Conservation (phyloP, 2,888 invertebrate species). For the Minunthozetes semirufus region DNA sequence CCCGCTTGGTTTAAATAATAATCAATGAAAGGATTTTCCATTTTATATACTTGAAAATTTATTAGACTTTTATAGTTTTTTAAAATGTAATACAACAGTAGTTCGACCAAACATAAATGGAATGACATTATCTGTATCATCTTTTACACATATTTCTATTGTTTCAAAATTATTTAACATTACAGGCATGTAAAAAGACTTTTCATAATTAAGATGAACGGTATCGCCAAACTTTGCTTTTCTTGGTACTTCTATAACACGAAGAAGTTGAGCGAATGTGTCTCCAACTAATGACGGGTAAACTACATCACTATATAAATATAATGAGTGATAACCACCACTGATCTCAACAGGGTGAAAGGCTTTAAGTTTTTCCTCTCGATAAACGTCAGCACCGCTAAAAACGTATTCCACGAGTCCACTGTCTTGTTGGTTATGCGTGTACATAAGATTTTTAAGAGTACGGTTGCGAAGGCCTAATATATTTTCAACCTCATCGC, state of each 20-base stretch:
- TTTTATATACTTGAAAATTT: neutral
- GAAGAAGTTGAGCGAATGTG: neutral
- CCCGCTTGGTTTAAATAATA: neutral
- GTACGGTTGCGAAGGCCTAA: neutral
- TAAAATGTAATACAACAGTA: conserved; percentile 20
- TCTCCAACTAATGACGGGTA: neutral
- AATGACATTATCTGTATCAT: conserved; percentile 8
- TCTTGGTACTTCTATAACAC: conserved; percentile 1
- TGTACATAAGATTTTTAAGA: neutral
- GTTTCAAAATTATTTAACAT: conserved; percentile 13
- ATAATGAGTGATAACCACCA: neutral
- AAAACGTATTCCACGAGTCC: too few species aligned
- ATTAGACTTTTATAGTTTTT: conserved; percentile 2
- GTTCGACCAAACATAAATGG: conserved; percentile 11
- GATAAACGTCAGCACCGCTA: neutral
- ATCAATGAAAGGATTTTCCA: too few species aligned
- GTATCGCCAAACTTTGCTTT: neutral
- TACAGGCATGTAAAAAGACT: neutral
- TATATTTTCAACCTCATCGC: neutral
- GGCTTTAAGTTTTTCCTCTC: neutral
- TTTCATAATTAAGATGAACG: neutral
- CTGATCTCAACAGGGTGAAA: conserved; percentile 12
- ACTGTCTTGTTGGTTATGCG: neutral
- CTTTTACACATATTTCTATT: conserved; percentile 21
- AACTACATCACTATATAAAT: neutral